Evolutionary conservation across 2,113 vertebrate genomes (phyloP).

Genomic region (Rhadina sibilatrix): DNA sequence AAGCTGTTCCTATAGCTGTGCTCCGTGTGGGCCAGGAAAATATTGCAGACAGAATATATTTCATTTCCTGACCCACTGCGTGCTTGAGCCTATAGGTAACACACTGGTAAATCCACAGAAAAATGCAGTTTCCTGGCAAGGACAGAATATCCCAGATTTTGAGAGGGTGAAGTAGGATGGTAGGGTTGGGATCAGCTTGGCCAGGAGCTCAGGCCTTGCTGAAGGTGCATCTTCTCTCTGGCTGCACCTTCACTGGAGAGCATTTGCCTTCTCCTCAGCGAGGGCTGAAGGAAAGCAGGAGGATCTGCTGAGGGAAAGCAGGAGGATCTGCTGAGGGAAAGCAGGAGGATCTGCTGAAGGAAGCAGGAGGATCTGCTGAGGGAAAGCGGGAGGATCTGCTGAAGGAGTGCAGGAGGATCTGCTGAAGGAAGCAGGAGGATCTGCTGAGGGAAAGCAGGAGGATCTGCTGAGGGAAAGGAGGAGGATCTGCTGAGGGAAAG

Average conservation of each 20-base stretch:
- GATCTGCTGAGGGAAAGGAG: too few relatives aligned
- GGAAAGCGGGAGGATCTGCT: constrained; percentile 30
- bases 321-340: constrained; percentile 10
- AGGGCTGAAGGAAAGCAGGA: constrained; percentile 24
- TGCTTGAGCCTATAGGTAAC: not conserved
- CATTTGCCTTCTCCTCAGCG: not conserved
- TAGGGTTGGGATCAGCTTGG: not conserved
- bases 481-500: constrained; percentile 2
- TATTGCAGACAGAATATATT: not conserved
- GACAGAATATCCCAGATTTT: not conserved
- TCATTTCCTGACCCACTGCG: not conserved
- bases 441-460: constrained; percentile 30
- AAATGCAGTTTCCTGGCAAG: not conserved
- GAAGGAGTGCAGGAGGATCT: constrained; percentile 32
- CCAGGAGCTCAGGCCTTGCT: not conserved
- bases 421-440: constrained; percentile 25
- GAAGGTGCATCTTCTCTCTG: not conserved
- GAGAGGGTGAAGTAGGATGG: not conserved
- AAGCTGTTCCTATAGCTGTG: not conserved
- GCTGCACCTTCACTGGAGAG: not conserved
- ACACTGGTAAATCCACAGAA: fast-evolving
- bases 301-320: constrained; percentile 21
- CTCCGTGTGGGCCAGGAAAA: not conserved
- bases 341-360: constrained; percentile 23
- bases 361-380: constrained; percentile 25